Conservation (phyloP, 30 jellyfish, hydroid and myxozoan genomes). For the Cassiopea andromeda region DNA sequence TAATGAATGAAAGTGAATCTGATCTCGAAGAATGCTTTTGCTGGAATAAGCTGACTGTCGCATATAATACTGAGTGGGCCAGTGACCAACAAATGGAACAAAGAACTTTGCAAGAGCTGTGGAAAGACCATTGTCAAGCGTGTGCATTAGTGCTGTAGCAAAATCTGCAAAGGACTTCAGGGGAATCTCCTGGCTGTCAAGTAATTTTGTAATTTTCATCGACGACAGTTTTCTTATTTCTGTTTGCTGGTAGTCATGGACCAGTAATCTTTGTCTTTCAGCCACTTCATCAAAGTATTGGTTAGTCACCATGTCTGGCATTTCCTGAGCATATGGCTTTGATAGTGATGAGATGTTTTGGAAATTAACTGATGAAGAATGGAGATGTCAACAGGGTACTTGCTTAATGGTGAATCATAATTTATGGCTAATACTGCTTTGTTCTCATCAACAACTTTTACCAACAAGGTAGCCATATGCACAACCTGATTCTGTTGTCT, state of each 20-base stretch:
- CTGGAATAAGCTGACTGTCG: conserved; percentile 31
- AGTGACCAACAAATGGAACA: conserved; percentile 62
- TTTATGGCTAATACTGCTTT: conserved; percentile 1
- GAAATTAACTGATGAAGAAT: conserved; percentile 13
- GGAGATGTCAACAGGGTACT: conserved; percentile 18
- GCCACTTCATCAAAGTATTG: conserved; percentile 26
- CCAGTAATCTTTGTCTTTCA: conserved; percentile 35
- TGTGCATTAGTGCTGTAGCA: conserved; percentile 22
- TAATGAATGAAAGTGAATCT: conserved; percentile 31
- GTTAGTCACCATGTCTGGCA: conserved; percentile 44
- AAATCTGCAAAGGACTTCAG: conserved; percentile 31
- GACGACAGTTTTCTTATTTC: conserved; percentile 26
- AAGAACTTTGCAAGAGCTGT: conserved; percentile 42
- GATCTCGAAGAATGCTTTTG: neutral
- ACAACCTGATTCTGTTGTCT: conserved; percentile 27
- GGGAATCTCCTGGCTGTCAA: conserved; percentile 21
- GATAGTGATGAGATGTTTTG: conserved; percentile 4
- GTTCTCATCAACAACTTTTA: conserved; percentile 20
- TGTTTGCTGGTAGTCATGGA: conserved; percentile 34
- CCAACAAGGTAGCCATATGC: conserved; percentile 45
- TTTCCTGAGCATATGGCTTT: conserved; percentile 40
- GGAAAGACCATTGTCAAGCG: conserved; percentile 62
- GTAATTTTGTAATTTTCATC: conserved; percentile 31
- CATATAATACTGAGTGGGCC: conserved; percentile 65
- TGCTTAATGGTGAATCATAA: conserved; percentile 5